Conservation (phyloP, 2,797 vertebrate genomes). For the Babyrousa celebensis region DNA sequence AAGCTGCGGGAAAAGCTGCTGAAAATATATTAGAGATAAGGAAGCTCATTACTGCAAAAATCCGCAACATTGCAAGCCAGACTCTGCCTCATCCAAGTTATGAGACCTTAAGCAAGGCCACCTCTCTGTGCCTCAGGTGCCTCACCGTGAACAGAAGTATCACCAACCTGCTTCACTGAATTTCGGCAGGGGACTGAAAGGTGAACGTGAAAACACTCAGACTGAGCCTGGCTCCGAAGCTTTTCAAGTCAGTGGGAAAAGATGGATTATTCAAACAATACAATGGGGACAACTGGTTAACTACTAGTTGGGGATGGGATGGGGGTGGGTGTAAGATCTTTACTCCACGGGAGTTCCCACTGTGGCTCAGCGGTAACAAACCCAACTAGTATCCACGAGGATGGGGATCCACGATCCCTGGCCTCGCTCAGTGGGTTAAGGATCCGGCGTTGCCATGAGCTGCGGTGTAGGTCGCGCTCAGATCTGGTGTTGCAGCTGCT, state of each 20-base stretch:
- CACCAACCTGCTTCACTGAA: neutral
- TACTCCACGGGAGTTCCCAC: neutral
- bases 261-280: neutral
- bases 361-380: too few species aligned
- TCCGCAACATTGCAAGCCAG: neutral
- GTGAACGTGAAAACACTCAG: neutral
- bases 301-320: neutral
- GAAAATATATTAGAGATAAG: neutral
- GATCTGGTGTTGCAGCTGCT: too few species aligned
- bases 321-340: neutral
- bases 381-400: too few species aligned
- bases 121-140: neutral
- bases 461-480: too few species aligned
- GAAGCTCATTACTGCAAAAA: neutral
- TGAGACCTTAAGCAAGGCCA: neutral
- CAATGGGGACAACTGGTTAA: neutral
- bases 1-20: neutral
- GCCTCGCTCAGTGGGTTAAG: too few species aligned
- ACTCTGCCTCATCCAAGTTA: neutral
- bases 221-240: neutral
- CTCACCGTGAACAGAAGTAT: neutral
- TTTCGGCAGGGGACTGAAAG: neutral
- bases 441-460: too few species aligned
- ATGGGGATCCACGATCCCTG: too few species aligned
- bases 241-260: conserved; percentile 4